These are phyloP conservation scores for Chionoecetes opilio DNA, from an alignment of 1,140 invertebrate species.

Conservation along the genomic window DNA sequence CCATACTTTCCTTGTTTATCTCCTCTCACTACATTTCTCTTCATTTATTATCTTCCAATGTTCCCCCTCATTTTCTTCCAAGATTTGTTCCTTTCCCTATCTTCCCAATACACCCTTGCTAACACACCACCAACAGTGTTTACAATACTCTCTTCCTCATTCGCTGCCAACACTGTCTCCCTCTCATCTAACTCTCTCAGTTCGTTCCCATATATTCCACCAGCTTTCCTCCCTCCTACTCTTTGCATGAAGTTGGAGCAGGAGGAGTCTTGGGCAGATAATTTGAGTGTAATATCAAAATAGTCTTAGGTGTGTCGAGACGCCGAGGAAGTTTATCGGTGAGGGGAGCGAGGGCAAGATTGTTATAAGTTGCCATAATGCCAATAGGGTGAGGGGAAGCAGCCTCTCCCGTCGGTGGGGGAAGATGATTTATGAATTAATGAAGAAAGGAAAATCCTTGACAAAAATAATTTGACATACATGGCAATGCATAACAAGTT, in stretches of 20 bases:
- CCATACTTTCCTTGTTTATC: not conserved
- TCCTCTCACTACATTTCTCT: not conserved
- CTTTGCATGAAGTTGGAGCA: not conserved
- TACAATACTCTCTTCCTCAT: not conserved
- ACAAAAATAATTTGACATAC: no score
- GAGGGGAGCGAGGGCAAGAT: not conserved
- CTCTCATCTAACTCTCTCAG: not conserved
- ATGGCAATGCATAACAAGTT: no score
- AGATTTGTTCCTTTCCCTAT: no score
- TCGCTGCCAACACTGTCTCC: not conserved
- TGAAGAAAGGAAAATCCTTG: not conserved
- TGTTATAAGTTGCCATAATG: not conserved
- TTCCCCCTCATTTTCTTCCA: not conserved
- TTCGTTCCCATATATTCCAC: not conserved
- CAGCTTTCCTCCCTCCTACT: not conserved
- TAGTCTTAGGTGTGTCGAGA: conserved; percentile 15
- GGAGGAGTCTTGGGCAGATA: not conserved
- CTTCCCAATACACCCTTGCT: no score
- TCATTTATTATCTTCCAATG: not conserved
- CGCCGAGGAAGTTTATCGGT: not conserved
- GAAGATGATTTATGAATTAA: not conserved
- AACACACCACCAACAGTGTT: no score
- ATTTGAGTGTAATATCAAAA: conserved; percentile 10
- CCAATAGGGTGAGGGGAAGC: conserved; percentile 23
- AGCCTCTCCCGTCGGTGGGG: not conserved